phyloP scores from a whole-genome alignment of 1,140 invertebrate genomes.

The Ruditapes philippinarum region DNA sequence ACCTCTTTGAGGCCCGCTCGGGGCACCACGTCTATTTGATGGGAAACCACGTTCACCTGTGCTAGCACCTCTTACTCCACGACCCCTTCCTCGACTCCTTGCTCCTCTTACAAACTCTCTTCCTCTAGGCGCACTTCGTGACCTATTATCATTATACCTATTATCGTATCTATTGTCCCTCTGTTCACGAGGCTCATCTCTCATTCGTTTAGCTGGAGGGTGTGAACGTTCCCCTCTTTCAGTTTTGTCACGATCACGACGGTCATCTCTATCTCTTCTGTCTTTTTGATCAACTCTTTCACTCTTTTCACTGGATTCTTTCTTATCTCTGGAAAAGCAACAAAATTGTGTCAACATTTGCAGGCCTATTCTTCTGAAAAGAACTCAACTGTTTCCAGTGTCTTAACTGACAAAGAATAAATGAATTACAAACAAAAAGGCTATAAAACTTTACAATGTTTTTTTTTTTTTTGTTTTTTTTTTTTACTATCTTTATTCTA shows the following conservation, averaged over 20 bases:
- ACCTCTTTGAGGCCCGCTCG: slow-evolving; percentile 60
- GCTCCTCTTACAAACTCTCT: slow-evolving; percentile 84
- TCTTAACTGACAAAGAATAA: no score
- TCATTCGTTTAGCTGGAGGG: slow-evolving; percentile 62
- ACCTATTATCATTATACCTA: slow-evolving; percentile 69
- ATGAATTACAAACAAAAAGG: no score
- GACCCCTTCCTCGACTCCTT: slow-evolving; percentile 74
- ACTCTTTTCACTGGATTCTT: slow-evolving; percentile 15
- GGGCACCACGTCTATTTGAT: slow-evolving; percentile 62
- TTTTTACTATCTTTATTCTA: no score
- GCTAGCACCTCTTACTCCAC: slow-evolving; percentile 71
- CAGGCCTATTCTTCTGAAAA: no score
- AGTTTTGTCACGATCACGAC: slow-evolving; percentile 57
- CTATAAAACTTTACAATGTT: no score
- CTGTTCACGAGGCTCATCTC: slow-evolving; percentile 48
- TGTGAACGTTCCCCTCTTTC: slow-evolving; percentile 57
- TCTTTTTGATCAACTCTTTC: slow-evolving; percentile 57
- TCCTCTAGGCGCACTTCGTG: slow-evolving; percentile 78
- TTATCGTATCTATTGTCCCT: slow-evolving; percentile 68
- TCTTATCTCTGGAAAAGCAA: slow-evolving; percentile 24
- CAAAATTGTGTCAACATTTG: not conserved
- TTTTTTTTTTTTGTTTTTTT: no score
- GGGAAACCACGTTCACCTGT: slow-evolving; percentile 68
- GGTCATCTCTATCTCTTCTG: slow-evolving; percentile 66
- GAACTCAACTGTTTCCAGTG: no score